Evolutionary conservation across 1,140 invertebrate genomes (phyloP), one percentile per base, ranked within the genome.

Genomic region (Drosophila elegans): DNA sequence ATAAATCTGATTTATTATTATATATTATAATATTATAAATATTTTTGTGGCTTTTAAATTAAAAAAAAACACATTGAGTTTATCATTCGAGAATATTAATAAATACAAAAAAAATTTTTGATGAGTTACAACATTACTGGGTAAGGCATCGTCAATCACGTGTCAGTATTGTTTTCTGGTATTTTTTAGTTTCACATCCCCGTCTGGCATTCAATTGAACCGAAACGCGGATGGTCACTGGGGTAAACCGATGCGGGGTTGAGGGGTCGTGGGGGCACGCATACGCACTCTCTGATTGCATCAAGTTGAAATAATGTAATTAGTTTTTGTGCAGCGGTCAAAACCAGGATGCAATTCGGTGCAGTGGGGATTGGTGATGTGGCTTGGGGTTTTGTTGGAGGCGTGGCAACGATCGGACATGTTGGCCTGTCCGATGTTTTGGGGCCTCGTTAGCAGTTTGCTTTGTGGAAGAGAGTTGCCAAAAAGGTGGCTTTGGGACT

Each of bases 281-380:
- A 77, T 48, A 86, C 83, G 83, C 83, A 88, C 82, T 78, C 83
- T 72, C 79, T 88, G 83, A 86, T 86, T 86, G 83, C 83, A 80
- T 88, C 83, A 86, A 88, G 79, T 88, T 88, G 79, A 79, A 88
- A 86, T 88, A 86, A 86, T 88, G 83, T 88, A 86, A 86, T 86
- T 86, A 86, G 83, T 86, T 86, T 86, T 86, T 83, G 84, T 64
- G 75, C 71, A 46, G 78, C 55, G 82, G 79, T 82, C 74, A 49
- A 53, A 44, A 42, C 49, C 36, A 46, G 54, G 59, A 68, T 52
- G 52, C 56, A 76, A 79, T 78, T 51, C 45, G 57, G 25, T 59
- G 55, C 54, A 64, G 49, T 54, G 51, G 34, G 41, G 36, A 54
- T 27, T 46, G 36, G 27, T 48, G 56, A 60, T 68, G 63, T 53